phyloP scores from a whole-genome alignment of 2,888 invertebrate species.

The Nomada lathburiana region DNA sequence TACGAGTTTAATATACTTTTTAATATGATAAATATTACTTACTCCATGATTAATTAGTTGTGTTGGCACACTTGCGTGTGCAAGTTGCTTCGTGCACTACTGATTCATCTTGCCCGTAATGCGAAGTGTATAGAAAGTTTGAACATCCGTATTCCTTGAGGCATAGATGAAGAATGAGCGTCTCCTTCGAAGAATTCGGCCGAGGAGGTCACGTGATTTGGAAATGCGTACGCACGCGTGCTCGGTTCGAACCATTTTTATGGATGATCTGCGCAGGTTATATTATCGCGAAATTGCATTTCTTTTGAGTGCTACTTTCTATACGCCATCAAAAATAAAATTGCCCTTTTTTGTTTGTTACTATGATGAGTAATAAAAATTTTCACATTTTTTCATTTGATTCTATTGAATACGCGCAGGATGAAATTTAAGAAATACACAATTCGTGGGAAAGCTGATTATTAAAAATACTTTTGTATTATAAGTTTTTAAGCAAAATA shows the following conservation, averaged over 20 bases:
- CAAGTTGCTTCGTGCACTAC: slow-evolving; percentile 88
- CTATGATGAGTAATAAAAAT: neutral
- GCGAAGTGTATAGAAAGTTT: slow-evolving; percentile 85
- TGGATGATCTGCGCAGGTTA: slow-evolving; percentile 50
- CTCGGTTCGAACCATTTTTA: slow-evolving; percentile 39
- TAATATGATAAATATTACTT: slow-evolving; percentile 84
- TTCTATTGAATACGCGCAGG: no score
- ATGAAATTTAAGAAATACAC: neutral
- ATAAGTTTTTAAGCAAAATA: neutral
- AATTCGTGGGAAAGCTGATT: neutral
- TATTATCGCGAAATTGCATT: neutral
- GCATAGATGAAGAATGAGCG: slow-evolving; percentile 82
- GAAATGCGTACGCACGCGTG: slow-evolving; percentile 53
- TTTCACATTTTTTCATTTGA: no score
- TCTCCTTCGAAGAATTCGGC: slow-evolving; percentile 47
- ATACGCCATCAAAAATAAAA: no score
- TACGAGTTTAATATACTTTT: neutral
- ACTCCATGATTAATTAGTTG: slow-evolving; percentile 88
- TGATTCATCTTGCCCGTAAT: slow-evolving; percentile 89
- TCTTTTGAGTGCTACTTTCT: neutral
- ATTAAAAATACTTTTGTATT: neutral
- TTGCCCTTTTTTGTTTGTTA: neutral
- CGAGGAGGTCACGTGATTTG: slow-evolving; percentile 70
- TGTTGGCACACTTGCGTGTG: slow-evolving; percentile 91
- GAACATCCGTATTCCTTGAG: slow-evolving; percentile 76